phyloP scores from a whole-genome alignment of 1,140 invertebrate species.

The Drosophila mayri region DNA sequence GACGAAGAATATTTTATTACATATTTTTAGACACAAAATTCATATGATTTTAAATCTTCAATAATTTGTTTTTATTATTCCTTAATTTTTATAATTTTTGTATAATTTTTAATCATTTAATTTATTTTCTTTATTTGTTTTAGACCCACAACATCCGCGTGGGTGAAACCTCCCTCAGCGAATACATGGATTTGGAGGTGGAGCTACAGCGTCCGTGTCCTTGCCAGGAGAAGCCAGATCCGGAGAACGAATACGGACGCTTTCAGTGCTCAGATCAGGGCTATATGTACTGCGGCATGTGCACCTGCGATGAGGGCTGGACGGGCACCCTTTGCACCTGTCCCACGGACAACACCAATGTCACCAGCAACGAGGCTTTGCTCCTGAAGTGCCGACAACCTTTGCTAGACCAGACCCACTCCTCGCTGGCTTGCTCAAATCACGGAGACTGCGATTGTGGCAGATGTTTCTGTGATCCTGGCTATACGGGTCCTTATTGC shows the following conservation, averaged over 20 bases:
- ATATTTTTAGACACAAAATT: no score
- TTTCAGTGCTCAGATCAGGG: conserved; percentile 82
- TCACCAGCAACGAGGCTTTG: conserved; percentile 84
- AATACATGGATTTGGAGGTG: conserved; percentile 79
- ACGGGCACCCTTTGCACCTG: conserved; percentile 86
- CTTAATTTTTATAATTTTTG: background rate
- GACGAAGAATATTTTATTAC: no score
- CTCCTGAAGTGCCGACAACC: conserved; percentile 79
- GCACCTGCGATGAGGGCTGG: conserved; percentile 87
- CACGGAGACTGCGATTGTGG: conserved; percentile 86
- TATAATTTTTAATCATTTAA: background rate
- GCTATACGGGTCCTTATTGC: conserved; percentile 86
- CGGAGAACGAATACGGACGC: conserved; percentile 48
- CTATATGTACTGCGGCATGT: conserved; percentile 86
- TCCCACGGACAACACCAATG: conserved; percentile 81
- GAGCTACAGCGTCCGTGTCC: conserved; percentile 79
- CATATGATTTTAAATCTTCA: no score
- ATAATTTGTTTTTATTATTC: no score
- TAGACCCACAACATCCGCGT: conserved; percentile 70
- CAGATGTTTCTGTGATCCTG: conserved; percentile 85
- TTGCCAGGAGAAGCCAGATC: conserved; percentile 55
- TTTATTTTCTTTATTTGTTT: background rate
- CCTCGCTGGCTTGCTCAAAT: conserved; percentile 61
- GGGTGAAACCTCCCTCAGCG: conserved; percentile 80
- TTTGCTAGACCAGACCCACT: conserved; percentile 22